Evolutionary conservation across 2,888 invertebrate genomes (phyloP), one percentile per base, ranked within the genome.

Genomic region (Machimus atricapillus): DNA sequence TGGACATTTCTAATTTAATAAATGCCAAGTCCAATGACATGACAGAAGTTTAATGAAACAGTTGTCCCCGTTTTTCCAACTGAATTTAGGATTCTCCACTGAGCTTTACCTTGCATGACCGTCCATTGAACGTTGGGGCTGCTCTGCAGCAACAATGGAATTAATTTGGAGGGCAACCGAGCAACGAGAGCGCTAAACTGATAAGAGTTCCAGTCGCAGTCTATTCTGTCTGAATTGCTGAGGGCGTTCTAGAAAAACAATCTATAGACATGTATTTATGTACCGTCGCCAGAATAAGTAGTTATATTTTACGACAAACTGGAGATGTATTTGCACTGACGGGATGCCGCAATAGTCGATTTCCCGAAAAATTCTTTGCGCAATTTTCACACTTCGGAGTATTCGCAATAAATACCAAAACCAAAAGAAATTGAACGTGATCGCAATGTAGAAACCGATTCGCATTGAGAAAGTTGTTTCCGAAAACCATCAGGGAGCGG

Each of bases 381-480:
- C 78, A 78, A 78, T 78, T 43, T 78, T 78, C 78, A 40, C 78
- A 43, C 78, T 78, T 23, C 40, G 23, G 34, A 58, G 77, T 78
- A 7, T 78, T 76, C 34, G 78, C 78, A 78, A 78, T 78, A 78
- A 78, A 43, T 27, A 78, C 43, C 46, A 43, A 19, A n/a, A 23
- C 2, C 14, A 40, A 77, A 78, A 78, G n/a, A 78, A 43, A 40
- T 78, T 78, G 46, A 9, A 78, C 78, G 78, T 78, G 78, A 78
- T 78, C 78, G 43, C 37, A 43, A 78, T 78, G n/a, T 43, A 46
- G n/a, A 76, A 78, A 46, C 37, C 78, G 23, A 78, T 78, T 78
- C 19, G 23, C 78, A 78, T 23, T 37, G 78, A 78, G 23, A 78
- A 78, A 78, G 78, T 78, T 78, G 78, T 40, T 78, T 46, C 40